A percentile compares a stretch with the other conserved stretches of the same genome.
These are phyloP conservation scores for Xylota sylvarum DNA, from an alignment of 2,888 invertebrate genomes.

Conservation along the genomic window DNA sequence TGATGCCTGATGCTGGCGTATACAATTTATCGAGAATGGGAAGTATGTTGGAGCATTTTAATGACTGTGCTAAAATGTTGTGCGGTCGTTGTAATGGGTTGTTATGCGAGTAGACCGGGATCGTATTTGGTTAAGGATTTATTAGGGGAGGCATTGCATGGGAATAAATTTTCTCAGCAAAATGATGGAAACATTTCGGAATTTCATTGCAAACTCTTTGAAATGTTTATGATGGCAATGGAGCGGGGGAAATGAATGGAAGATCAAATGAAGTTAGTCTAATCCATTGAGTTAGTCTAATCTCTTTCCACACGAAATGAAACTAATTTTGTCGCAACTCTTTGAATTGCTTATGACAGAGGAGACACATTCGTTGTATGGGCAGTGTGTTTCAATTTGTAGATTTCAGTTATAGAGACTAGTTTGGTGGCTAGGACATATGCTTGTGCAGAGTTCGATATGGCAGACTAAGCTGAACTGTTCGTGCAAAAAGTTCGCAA, in stretches of 20 bases:
- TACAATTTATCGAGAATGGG: conserved; percentile 72
- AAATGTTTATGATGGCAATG: background rate
- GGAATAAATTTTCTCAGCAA: conserved; percentile 43
- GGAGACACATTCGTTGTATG: too few species aligned
- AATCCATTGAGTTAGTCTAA: too few species aligned
- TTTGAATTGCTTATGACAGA: too few species aligned
- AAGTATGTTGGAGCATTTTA: conserved; percentile 68
- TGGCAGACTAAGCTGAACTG: too few species aligned
- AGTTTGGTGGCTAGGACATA: too few species aligned
- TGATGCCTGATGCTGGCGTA: conserved; percentile 17
- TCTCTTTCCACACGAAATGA: too few species aligned
- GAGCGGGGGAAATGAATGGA: background rate
- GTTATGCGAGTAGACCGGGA: conserved; percentile 51
- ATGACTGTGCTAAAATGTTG: conserved; percentile 71
- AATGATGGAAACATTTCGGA: conserved; percentile 24
- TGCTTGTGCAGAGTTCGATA: too few species aligned
- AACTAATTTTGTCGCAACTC: too few species aligned
- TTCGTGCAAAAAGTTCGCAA: conserved; percentile 4
- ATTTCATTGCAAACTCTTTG: conserved; percentile 11
- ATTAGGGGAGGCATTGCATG: conserved; percentile 31
- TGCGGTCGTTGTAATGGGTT: conserved; percentile 64
- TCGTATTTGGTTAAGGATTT: conserved; percentile 56
- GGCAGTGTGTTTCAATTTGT: too few species aligned
- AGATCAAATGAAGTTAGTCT: background rate
- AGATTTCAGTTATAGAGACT: too few species aligned